These are phyloP conservation scores for Leuctra nigra DNA, from an alignment of 2,888 invertebrate species.

Conservation along the genomic window DNA sequence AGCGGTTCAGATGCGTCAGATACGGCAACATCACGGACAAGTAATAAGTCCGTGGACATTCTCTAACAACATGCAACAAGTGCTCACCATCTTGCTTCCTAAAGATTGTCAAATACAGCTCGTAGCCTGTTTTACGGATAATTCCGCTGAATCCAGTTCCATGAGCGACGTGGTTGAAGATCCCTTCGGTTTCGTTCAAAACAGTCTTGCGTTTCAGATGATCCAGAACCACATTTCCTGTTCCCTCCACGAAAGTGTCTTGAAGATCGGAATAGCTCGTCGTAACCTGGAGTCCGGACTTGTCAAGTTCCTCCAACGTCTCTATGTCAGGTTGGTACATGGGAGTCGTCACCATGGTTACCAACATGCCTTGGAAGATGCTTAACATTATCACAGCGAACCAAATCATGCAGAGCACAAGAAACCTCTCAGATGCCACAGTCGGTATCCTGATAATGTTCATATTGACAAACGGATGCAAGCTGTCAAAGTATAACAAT, in stretches of 20 bases:
- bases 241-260: neutral
- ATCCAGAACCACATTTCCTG: neutral
- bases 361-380: constrained; percentile 42
- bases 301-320: constrained; percentile 40
- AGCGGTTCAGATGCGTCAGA: neutral
- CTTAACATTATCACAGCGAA: constrained; percentile 41
- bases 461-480: constrained; percentile 4
- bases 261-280: constrained; percentile 35
- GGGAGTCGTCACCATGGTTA: constrained; percentile 40
- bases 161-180: neutral
- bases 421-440: constrained; percentile 29
- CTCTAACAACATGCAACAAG: neutral
- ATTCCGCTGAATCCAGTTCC: neutral
- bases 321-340: constrained; percentile 42
- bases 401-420: constrained; percentile 37
- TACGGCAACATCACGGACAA: constrained; percentile 4
- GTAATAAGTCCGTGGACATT: constrained; percentile 6
- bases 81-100: neutral
- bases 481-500: neutral
- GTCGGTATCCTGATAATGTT: neutral
- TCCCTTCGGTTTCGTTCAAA: neutral
- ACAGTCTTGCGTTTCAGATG: neutral
- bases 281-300: constrained; percentile 39
- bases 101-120: neutral
- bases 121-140: neutral